Evolutionary conservation across 1,140 invertebrate genomes (phyloP).

Genomic region (Bombyx mandarina): DNA sequence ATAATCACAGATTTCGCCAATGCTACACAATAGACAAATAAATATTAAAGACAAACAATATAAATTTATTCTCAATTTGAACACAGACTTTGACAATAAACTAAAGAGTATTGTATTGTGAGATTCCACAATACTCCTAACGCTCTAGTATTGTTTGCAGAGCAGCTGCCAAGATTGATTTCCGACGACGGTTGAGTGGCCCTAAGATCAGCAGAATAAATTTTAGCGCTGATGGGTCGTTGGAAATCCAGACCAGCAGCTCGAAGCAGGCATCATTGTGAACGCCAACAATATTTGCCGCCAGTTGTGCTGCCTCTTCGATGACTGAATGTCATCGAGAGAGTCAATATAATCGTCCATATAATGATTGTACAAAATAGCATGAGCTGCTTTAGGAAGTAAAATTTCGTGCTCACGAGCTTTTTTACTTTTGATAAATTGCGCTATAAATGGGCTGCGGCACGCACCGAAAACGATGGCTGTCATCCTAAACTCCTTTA

Average conservation of each 20-base stretch:
- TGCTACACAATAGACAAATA: too few relatives aligned
- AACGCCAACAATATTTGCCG: too few relatives aligned
- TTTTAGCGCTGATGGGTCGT: slow-evolving; percentile 8
- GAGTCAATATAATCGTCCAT: slow-evolving; percentile 49
- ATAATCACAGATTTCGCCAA: too few relatives aligned
- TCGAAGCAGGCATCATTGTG: slow-evolving; percentile 5
- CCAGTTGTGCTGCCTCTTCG: not conserved
- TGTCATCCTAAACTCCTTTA: slow-evolving; percentile 14
- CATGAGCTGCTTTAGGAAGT: slow-evolving; percentile 22
- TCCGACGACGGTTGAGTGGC: too few relatives aligned
- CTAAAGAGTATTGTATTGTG: too few relatives aligned
- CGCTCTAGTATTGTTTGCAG: too few relatives aligned
- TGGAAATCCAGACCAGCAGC: slow-evolving; percentile 17
- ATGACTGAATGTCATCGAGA: slow-evolving; percentile 10
- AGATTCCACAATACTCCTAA: too few relatives aligned
- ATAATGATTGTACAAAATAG: slow-evolving; percentile 30
- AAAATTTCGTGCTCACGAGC: slow-evolving; percentile 12
- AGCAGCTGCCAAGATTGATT: too few relatives aligned
- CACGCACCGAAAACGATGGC: slow-evolving; percentile 19
- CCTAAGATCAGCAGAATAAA: not conserved
- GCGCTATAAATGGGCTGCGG: slow-evolving; percentile 16
- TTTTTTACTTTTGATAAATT: slow-evolving; percentile 20
- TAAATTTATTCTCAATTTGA: too few relatives aligned
- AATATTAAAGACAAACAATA: too few relatives aligned
- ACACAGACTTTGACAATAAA: too few relatives aligned